phyloP scores from a whole-genome alignment of 2,888 invertebrate genomes.

The Scaptomyza flava region DNA sequence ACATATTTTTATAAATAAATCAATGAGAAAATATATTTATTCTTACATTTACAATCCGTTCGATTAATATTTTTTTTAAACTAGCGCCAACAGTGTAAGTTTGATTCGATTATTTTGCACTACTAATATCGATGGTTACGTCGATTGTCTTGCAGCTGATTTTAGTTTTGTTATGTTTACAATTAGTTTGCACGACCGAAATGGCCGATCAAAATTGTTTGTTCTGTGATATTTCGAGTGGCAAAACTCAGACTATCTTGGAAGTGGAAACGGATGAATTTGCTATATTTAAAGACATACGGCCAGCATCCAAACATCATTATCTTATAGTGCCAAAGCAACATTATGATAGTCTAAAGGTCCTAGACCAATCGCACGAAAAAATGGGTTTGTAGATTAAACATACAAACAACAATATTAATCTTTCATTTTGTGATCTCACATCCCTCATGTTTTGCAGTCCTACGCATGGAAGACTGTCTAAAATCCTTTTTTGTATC shows the following conservation, averaged over 20 bases:
- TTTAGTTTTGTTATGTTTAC: background rate
- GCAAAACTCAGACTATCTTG: conserved; percentile 87
- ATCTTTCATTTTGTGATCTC: background rate
- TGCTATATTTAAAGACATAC: conserved; percentile 92
- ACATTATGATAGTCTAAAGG: conserved; percentile 91
- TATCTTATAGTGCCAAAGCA: conserved; percentile 90
- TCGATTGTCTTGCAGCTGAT: conserved; percentile 18
- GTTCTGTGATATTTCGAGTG: conserved; percentile 90
- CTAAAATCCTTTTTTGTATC: conserved; percentile 85
- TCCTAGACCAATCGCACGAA: conserved; percentile 88
- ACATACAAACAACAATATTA: background rate
- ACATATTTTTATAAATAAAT: too few relatives aligned
- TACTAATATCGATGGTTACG: conserved; percentile 1
- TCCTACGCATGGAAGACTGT: conserved; percentile 87
- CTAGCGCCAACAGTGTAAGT: background rate
- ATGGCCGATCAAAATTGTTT: conserved; percentile 85
- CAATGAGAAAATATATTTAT: background rate
- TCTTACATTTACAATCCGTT: background rate
- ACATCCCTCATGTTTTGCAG: conserved; percentile 74
- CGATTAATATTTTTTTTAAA: background rate
- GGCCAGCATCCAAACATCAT: conserved; percentile 92
- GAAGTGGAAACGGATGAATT: conserved; percentile 90
- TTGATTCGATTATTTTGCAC: background rate
- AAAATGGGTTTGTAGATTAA: conserved; percentile 87
- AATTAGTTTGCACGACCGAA: background rate